phyloP scores from a whole-genome alignment of 2,113 vertebrate genomes.

The Callipepla squamata region DNA sequence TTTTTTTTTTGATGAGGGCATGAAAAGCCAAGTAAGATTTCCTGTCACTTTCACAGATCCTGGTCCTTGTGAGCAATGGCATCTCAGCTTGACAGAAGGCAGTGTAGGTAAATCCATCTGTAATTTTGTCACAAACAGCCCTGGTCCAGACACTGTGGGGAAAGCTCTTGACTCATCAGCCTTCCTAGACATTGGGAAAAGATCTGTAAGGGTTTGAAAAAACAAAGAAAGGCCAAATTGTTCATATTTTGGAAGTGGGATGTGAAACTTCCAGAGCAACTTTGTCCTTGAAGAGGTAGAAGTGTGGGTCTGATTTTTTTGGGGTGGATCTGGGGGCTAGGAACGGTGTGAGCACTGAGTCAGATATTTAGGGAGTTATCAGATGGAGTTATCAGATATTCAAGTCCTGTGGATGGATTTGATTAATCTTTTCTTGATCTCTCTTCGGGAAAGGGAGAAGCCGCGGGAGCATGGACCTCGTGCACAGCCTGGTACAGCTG shows the following conservation, averaged over 20 bases:
- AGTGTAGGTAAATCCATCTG: constrained; percentile 13
- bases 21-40: background rate
- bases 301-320: background rate
- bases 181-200: background rate
- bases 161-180: constrained; percentile 17
- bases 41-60: background rate
- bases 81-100: background rate
- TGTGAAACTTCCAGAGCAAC: background rate
- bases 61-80: background rate
- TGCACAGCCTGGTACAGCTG: background rate
- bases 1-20: background rate
- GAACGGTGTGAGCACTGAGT: background rate
- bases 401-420: background rate
- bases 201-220: constrained; percentile 17
- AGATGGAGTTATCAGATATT: background rate
- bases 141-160: background rate
- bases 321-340: background rate
- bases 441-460: background rate
- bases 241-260: background rate
- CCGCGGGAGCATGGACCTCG: background rate
- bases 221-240: background rate
- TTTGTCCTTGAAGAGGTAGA: background rate
- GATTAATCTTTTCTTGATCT: background rate
- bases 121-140: background rate
- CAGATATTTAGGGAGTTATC: background rate